Evolutionary conservation across 2,888 invertebrate species (phyloP).

Genomic region (Cerastoderma edule): DNA sequence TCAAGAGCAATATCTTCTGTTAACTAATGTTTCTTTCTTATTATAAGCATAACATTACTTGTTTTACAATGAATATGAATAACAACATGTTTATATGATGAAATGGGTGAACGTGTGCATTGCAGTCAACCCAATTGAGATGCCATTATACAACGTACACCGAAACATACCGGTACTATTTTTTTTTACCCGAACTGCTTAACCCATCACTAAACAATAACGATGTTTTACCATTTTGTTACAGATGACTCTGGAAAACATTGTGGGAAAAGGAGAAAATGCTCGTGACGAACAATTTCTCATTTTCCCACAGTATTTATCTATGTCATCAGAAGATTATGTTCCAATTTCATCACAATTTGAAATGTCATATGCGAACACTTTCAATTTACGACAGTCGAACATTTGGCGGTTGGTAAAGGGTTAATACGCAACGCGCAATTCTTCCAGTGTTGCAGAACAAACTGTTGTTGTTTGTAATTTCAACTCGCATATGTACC

Average conservation of each 20-base stretch:
- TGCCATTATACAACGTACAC: background rate
- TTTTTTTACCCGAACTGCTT: background rate
- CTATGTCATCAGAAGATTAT: background rate
- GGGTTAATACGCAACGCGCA: background rate
- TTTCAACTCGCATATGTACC: conserved; percentile 8
- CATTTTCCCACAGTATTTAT: conserved; percentile 1
- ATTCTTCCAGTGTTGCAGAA: background rate
- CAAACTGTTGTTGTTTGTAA: no score
- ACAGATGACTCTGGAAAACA: no score
- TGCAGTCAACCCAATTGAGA: background rate
- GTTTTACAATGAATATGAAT: no score
- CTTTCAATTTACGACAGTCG: no score
- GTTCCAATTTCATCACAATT: no score
- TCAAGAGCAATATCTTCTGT: no score
- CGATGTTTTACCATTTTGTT: no score
- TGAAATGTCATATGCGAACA: no score
- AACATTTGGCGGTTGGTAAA: background rate
- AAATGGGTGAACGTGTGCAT: background rate
- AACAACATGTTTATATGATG: background rate
- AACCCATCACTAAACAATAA: no score
- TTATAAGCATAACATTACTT: no score
- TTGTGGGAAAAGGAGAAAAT: background rate
- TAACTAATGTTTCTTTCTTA: no score
- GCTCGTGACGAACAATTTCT: background rate
- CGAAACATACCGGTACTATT: background rate